Evolutionary conservation across 1,140 invertebrate species (phyloP).

Genomic region (Psix sp.): DNA sequence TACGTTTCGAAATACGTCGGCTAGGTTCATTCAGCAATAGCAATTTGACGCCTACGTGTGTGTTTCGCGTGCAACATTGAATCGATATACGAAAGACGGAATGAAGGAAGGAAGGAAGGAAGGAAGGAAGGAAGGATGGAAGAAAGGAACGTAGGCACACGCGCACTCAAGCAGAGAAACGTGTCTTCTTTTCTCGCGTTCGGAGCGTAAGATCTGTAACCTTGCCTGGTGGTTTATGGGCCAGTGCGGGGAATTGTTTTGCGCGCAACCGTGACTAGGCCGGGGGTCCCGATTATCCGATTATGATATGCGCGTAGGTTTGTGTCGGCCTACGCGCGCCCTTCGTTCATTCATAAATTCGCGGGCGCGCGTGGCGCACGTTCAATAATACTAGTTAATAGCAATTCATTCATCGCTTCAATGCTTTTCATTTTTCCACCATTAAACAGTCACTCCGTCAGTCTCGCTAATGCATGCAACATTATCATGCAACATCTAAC

Average conservation of each 20-base stretch:
- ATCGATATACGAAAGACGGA: constrained; percentile 35
- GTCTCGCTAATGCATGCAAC: neutral
- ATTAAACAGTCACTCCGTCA: neutral
- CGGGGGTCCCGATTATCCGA: constrained; percentile 66
- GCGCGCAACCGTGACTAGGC: constrained; percentile 62
- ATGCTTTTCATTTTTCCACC: neutral
- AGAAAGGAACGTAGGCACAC: constrained; percentile 44
- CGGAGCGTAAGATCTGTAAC: constrained; percentile 39
- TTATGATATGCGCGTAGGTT: constrained; percentile 70
- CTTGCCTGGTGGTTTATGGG: constrained; percentile 58
- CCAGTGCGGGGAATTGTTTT: constrained; percentile 48
- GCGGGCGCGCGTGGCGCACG: constrained; percentile 44
- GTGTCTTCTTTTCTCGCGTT: constrained; percentile 36
- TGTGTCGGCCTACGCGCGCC: constrained; percentile 65
- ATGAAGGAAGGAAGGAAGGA: constrained; percentile 31
- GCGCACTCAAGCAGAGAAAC: constrained; percentile 6
- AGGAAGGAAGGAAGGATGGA: constrained; percentile 31
- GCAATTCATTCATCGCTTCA: neutral
- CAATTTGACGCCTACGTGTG: constrained; percentile 55
- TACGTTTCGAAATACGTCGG: constrained; percentile 51
- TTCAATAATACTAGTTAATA: constrained; percentile 11
- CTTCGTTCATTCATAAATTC: constrained; percentile 67
- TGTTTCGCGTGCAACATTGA: constrained; percentile 46
- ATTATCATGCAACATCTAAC: no score
- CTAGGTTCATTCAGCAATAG: constrained; percentile 58